Evolutionary conservation across 2,113 vertebrate genomes (phyloP).

Genomic region (Carettochelys insculpta): DNA sequence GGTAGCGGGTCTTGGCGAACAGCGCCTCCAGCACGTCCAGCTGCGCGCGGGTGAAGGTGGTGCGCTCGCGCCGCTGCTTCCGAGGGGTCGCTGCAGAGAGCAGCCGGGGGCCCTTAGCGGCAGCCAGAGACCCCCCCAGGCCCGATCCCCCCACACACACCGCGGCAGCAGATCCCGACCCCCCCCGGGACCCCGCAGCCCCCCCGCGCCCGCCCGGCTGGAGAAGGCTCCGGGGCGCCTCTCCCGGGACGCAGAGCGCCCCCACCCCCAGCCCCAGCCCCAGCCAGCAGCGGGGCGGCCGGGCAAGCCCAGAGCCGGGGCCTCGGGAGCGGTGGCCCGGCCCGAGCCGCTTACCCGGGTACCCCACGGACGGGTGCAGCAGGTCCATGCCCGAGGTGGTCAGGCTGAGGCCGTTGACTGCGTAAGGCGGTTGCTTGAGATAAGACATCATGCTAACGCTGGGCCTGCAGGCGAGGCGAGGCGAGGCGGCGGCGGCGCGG

Average conservation of each 20-base stretch:
- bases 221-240: neutral
- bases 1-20: constrained; percentile 96
- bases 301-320: no score
- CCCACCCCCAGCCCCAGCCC: neutral
- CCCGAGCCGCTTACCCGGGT: constrained; percentile 92
- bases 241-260: no score
- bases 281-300: no score
- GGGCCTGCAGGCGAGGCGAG: constrained; percentile 71
- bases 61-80: constrained; percentile 95
- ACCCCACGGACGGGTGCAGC: constrained; percentile 97
- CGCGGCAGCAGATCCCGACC: neutral
- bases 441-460: constrained; percentile 99
- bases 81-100: constrained; percentile 85
- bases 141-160: neutral
- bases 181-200: neutral
- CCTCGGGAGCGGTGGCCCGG: no score
- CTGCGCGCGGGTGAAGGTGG: constrained; percentile 96
- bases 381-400: constrained; percentile 97
- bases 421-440: constrained; percentile 98
- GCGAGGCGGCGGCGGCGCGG: constrained; percentile 66
- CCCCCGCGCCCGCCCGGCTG: no score
- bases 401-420: constrained; percentile 97
- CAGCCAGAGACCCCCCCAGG: constrained; percentile 31
- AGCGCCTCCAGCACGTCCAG: constrained; percentile 94
- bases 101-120: constrained; percentile 69